Evolutionary conservation across 2,888 invertebrate genomes (phyloP), one percentile per base, ranked within the genome.

Genomic region (Miltochrista miniata): DNA sequence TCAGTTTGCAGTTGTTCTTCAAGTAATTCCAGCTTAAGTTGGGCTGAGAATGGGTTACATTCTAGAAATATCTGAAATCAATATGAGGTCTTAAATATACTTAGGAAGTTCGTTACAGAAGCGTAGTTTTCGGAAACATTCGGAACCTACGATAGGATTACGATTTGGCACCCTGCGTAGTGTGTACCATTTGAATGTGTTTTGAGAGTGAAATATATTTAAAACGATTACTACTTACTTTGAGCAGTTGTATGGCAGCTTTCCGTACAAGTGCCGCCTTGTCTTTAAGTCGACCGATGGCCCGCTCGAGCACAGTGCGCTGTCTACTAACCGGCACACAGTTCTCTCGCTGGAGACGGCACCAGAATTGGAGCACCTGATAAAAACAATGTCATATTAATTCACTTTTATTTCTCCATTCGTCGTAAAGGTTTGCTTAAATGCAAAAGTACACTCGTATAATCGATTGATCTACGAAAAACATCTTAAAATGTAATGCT

Each of bases 251-350:
- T 50, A 97, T 93, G 2, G 98, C 96, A 56, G 94, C 94, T 84
- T 97, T 98, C 30, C 98, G 93, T 0, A 98, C 98, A 48, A 94
- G 92, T 7, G 96, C 95, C 1, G 96, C 96, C 79, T 96, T 96
- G 81, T 99, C 99, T 48, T 93, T 91, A 37, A 99, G 87, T 15
- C 98, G 94, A 7, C 94, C 93, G 10, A 95, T 93, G 0, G 93
- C 92, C 31, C 94, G 92, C 61, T 93, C 92, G 44, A 98, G 85
- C 37, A 98, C 93, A 9, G 88, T 84, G 18, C 94, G 93, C 72
- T 96, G 95, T 52, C 95, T 92, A 7, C 89, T 89, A 38, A 97
- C 87, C 0, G 98, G 98, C 37, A 98, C 94, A 2, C 95, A 95
- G 72, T 95, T 94, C 68, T 96, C 95, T 46, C 94, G 93, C 68